Percentiles rank a stretch among this genome's conserved stretches.
Evolutionary conservation across 2,888 invertebrate species (phyloP).

Genomic region (Drosophila siamana): DNA sequence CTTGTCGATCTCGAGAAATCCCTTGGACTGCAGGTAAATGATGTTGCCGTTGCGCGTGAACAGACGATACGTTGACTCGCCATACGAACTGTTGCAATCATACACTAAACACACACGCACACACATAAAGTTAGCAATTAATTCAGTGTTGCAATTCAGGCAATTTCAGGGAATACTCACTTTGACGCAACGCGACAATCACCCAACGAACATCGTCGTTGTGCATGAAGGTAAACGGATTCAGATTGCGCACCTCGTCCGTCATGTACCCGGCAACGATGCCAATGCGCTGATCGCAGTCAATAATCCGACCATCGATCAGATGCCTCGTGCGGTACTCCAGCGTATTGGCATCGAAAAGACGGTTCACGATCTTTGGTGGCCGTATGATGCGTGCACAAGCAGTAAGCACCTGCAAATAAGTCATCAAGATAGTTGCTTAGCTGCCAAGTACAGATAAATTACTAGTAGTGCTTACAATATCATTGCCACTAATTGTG

Average conservation of each 20-base stretch:
- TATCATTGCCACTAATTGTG: constrained; percentile 87
- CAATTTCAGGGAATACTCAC: constrained; percentile 86
- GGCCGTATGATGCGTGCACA: constrained; percentile 91
- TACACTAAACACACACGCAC: constrained; percentile 88
- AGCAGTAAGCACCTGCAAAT: constrained; percentile 88
- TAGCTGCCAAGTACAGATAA: neutral
- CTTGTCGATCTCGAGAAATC: constrained; percentile 93
- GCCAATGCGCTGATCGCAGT: constrained; percentile 96
- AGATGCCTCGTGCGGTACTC: constrained; percentile 96
- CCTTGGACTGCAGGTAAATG: constrained; percentile 93
- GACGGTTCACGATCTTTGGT: constrained; percentile 88
- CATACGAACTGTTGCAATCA: constrained; percentile 92
- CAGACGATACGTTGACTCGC: constrained; percentile 94
- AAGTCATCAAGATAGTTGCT: neutral
- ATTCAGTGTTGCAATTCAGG: neutral
- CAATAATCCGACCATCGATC: constrained; percentile 94
- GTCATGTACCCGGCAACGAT: constrained; percentile 95
- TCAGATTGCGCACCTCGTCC: constrained; percentile 94
- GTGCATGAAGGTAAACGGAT: constrained; percentile 96
- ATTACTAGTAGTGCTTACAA: constrained; percentile 82
- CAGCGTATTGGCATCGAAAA: constrained; percentile 90
- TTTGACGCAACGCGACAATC: constrained; percentile 93
- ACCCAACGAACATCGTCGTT: constrained; percentile 95
- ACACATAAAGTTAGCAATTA: constrained; percentile 25
- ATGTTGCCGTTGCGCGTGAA: constrained; percentile 93